Evolutionary conservation across 1,140 invertebrate genomes (phyloP), one percentile per base, ranked within the genome.

Genomic region (Battus philenor): DNA sequence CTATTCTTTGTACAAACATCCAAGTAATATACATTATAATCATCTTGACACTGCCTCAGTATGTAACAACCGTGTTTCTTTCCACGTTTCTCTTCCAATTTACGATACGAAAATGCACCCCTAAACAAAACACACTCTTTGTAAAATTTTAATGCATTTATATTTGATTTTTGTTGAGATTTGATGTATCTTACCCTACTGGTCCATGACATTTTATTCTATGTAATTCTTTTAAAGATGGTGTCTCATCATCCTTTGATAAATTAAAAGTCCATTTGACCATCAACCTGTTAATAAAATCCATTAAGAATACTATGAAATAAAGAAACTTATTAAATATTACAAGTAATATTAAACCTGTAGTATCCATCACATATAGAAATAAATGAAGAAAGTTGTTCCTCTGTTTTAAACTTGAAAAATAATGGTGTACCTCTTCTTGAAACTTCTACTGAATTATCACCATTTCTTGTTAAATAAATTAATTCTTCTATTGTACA

Each of bases 191-290:
- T 86, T 87, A 93, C 92, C 92, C 94, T 48, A 97, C 91, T 43
- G 96, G 95, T 16, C 95, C 95, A 86, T 97, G 95, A 66, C 94
- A 96, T 79, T 92, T 94, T 44, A 93, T 84, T 32, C 86, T 81
- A 56, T 91, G 88, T n/a, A 97, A 70, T 60, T 88, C 89, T 57
- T 90, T 87, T 20, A 97, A 79, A 9, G 91, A 93, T 12, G 95
- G 95, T 1, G 94, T 94, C 38, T 87, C 76, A 26, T 94, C 87
- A 53, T 95, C 91, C 68, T 90, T 90, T 68, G 94, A 97, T 29
- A 97, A 83, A 86, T 97, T 95, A 68, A 95, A 95, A 15, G 92
- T 96, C 95, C 95, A 97, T 83, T 95, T 96, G 12, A 92, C 90
- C 45, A 91, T 91, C 34, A 97, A 86, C 59, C 95, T 90, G 50